Evolutionary conservation across 2,888 invertebrate species (phyloP).

Genomic region (Chloroclystis v-ata): DNA sequence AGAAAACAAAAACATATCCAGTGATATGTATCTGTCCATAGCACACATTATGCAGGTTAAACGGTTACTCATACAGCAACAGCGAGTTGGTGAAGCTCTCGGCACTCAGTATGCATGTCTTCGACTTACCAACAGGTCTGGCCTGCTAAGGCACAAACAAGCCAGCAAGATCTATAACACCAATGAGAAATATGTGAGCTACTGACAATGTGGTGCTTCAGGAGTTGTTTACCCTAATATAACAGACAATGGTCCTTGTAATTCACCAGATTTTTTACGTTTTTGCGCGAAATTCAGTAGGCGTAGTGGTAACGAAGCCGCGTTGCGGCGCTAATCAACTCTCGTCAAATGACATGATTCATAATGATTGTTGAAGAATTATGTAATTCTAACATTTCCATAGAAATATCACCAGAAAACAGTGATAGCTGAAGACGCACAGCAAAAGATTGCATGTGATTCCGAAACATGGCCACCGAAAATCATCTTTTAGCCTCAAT

Average conservation of each 20-base stretch:
- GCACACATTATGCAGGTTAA: conserved; percentile 75
- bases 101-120: conserved; percentile 61
- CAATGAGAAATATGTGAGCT: conserved; percentile 73
- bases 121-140: conserved; percentile 85
- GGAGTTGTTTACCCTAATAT: conserved; percentile 60
- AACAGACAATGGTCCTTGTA: conserved; percentile 73
- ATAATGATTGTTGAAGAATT: conserved; percentile 49
- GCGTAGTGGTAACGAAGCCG: conserved; percentile 45
- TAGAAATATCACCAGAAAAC: conserved; percentile 55
- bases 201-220: conserved; percentile 69
- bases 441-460: conserved; percentile 71
- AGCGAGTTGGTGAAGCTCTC: conserved; percentile 67
- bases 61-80: conserved; percentile 64
- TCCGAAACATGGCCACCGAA: conserved; percentile 74
- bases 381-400: conserved; percentile 62
- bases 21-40: conserved; percentile 57
- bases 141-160: conserved; percentile 86
- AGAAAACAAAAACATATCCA: conserved; percentile 54
- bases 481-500: conserved; percentile 62
- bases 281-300: conserved; percentile 72
- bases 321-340: conserved; percentile 51
- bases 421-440: conserved; percentile 55
- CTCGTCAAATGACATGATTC: conserved; percentile 39
- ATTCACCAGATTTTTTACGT: conserved; percentile 68
- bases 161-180: conserved; percentile 85